phyloP scores from a whole-genome alignment of 2,888 invertebrate species.

The Listrodromus nycthemerus region DNA sequence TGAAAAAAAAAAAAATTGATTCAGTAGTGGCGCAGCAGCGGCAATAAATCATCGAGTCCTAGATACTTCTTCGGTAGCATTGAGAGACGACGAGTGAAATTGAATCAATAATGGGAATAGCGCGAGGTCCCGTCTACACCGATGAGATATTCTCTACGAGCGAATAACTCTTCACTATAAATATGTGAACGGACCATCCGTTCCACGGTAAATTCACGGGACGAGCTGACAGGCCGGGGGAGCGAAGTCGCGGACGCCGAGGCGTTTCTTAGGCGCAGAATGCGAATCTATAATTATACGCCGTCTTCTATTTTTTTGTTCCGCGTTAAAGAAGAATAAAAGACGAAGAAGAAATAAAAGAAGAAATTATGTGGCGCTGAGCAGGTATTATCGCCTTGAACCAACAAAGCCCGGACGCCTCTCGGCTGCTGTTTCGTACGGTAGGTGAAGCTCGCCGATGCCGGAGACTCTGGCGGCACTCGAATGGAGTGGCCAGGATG shows the following conservation, averaged over 20 bases:
- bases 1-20: not conserved
- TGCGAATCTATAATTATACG: conserved; percentile 82
- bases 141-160: not conserved
- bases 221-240: conserved; percentile 42
- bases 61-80: conserved; percentile 41
- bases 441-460: conserved; percentile 31
- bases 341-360: conserved; percentile 40
- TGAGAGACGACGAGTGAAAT: conserved; percentile 39
- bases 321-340: conserved; percentile 58
- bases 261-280: conserved; percentile 74
- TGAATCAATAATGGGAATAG: conserved; percentile 47
- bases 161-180: conserved; percentile 44
- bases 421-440: conserved; percentile 45
- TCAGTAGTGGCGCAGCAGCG: not conserved
- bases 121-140: conserved; percentile 33
- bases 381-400: conserved; percentile 82
- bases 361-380: conserved; percentile 70
- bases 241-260: conserved; percentile 64
- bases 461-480: conserved; percentile 32
- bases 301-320: conserved; percentile 70
- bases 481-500: conserved; percentile 43
- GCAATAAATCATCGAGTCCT: conserved; percentile 40
- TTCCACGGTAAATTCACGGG: conserved; percentile 36
- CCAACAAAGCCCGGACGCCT: conserved; percentile 79
- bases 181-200: conserved; percentile 44